phyloP scores from a whole-genome alignment of 2,113 vertebrate species.

The Hippoglossus stenolepis region DNA sequence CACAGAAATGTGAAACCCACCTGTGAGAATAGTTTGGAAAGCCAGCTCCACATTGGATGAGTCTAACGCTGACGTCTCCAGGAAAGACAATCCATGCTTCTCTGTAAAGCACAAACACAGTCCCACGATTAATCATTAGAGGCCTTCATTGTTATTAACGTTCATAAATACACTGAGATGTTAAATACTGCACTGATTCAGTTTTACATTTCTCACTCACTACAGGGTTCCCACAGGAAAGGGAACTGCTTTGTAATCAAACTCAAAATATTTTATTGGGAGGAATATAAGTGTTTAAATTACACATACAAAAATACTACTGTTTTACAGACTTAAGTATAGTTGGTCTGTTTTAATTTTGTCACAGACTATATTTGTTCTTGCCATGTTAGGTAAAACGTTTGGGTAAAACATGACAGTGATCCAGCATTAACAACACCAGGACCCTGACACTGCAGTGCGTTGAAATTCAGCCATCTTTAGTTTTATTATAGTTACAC shows the following conservation, averaged over 20 bases:
- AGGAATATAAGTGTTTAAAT: too few species aligned
- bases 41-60: constrained; percentile 89
- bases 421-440: too few species aligned
- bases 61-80: constrained; percentile 89
- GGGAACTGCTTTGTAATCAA: not conserved
- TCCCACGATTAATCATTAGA: not conserved
- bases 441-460: not conserved
- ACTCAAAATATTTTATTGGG: too few species aligned
- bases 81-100: constrained; percentile 86
- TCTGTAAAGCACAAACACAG: constrained; percentile 76
- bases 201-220: not conserved
- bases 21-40: constrained; percentile 87
- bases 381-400: not conserved
- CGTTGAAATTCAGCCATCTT: not conserved
- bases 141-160: not conserved
- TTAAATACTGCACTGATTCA: not conserved
- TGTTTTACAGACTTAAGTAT: too few species aligned
- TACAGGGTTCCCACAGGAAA: not conserved
- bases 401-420: not conserved
- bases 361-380: too few species aligned
- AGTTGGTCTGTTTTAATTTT: too few species aligned
- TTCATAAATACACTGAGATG: not conserved
- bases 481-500: not conserved
- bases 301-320: too few species aligned
- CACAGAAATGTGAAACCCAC: constrained; percentile 61